phyloP scores from a whole-genome alignment of 2,797 vertebrate species.

The Enteromius trimaculatus region DNA sequence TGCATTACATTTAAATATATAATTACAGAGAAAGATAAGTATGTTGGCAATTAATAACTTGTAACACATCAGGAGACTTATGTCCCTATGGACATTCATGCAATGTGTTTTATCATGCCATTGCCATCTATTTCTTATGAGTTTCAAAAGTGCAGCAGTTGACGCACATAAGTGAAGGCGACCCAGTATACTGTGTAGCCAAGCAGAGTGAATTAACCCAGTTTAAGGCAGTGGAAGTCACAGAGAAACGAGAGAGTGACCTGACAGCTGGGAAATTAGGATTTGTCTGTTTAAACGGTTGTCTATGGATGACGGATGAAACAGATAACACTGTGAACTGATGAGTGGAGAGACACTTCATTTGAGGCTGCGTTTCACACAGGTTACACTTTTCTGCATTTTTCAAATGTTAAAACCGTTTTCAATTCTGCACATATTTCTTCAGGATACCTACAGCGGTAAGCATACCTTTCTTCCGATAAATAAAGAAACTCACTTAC shows the following conservation, averaged over 20 bases:
- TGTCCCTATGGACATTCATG: background rate
- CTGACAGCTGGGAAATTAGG: slow-evolving; percentile 43
- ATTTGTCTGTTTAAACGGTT: slow-evolving; percentile 38
- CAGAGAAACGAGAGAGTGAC: slow-evolving; percentile 30
- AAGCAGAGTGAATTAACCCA: slow-evolving; percentile 52
- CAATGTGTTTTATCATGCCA: slow-evolving; percentile 1
- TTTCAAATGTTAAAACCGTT: background rate
- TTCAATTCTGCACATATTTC: background rate
- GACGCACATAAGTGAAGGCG: slow-evolving; percentile 8
- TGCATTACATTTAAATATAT: background rate
- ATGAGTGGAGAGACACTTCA: slow-evolving; percentile 17
- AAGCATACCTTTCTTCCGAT: too few species aligned
- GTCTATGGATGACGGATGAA: slow-evolving; percentile 10
- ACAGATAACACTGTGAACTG: background rate
- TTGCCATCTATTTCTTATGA: slow-evolving; percentile 28
- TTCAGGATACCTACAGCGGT: background rate
- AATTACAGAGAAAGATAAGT: background rate
- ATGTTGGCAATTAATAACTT: background rate
- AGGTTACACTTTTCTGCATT: background rate
- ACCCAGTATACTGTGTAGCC: slow-evolving; percentile 28
- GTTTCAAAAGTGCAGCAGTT: background rate
- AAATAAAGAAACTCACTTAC: too few species aligned
- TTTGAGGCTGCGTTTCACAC: background rate
- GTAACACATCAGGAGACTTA: background rate
- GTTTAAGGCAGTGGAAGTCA: slow-evolving; percentile 36